Percentiles rank a stretch among this genome's conserved stretches.
These are phyloP conservation scores for Apolygus lucorum DNA, from an alignment of 1,140 invertebrate genomes.

Conservation along the genomic window DNA sequence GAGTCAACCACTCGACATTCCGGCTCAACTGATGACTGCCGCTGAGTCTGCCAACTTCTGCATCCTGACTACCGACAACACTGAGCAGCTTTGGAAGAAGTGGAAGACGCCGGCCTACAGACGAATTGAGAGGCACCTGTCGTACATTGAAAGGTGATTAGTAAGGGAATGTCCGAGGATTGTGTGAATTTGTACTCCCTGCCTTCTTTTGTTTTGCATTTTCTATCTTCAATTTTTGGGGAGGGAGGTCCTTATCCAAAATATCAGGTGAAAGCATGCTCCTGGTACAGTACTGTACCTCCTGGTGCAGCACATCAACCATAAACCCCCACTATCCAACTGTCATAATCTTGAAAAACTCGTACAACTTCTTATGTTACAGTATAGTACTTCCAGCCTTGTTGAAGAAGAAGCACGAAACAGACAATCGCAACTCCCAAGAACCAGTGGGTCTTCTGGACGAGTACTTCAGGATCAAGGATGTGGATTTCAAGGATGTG, in stretches of 20 bases:
- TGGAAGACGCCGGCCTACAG: conserved; percentile 64
- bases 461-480: conserved; percentile 54
- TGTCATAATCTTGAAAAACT: too few species aligned
- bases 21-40: conserved; percentile 58
- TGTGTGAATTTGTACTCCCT: too few species aligned
- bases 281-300: too few species aligned
- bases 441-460: conserved; percentile 48
- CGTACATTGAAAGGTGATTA: conserved; percentile 62
- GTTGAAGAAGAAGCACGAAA: not conserved
- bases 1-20: conserved; percentile 45
- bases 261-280: too few species aligned
- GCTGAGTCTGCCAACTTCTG: conserved; percentile 60
- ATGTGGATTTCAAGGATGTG: conserved; percentile 66
- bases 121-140: conserved; percentile 56
- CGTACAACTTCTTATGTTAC: too few species aligned
- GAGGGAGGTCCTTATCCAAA: too few species aligned
- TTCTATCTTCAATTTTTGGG: too few species aligned
- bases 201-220: too few species aligned
- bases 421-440: not conserved
- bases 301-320: too few species aligned
- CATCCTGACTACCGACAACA: conserved; percentile 67
- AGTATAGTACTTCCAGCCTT: not conserved
- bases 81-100: conserved; percentile 57
- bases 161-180: too few species aligned
- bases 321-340: too few species aligned